Evolutionary conservation across 2,888 invertebrate genomes (phyloP), one percentile per base, ranked within the genome.

Genomic region (Pelosia muscerda): DNA sequence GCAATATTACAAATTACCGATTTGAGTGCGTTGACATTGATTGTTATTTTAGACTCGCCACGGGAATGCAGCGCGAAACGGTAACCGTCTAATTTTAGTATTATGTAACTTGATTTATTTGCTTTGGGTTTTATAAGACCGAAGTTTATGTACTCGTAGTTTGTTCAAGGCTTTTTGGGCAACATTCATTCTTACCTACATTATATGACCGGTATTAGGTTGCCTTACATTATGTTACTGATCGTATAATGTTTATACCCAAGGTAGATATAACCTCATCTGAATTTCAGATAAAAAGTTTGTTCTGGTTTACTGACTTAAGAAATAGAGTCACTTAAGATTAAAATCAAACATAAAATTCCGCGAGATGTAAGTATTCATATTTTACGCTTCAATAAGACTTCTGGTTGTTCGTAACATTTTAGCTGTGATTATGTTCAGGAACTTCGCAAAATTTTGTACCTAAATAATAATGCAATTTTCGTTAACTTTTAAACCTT

Each of bases 1-100:
- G 55, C 68, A 69, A 65, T 64, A 38, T 67, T 53, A 73, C 65
- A 65, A 62, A 38, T 67, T 53, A 73, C 65, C 70, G 71, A 81
- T 78, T 79, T 61, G 57, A 68, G 78, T 78, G 71, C 79, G 61
- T 79, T 81, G 81, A 79, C 79, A 78, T 76, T 81, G 71, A 75
- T 76, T 49, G 56, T 65, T 65, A 69, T 63, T 69, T 65, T 69
- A 54, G 31, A 49, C 53, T 19, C 34, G 34, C 28, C 22, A 19
- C 57, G 53, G 31, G 62, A 69, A 38, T 65, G 58, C 62, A 57
- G 22, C 38, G 57, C 42, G 23, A 26, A 65, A 54, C 26, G 15
- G 34, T 25, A 15, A 34, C 53, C 22, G 19, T 34, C 69, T 69
- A 58, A 59, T 34, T 69, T 58, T 55, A 56, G 58, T 61, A 65